phyloP scores from a whole-genome alignment of 2,797 vertebrate genomes.

The Tangara arthus region DNA sequence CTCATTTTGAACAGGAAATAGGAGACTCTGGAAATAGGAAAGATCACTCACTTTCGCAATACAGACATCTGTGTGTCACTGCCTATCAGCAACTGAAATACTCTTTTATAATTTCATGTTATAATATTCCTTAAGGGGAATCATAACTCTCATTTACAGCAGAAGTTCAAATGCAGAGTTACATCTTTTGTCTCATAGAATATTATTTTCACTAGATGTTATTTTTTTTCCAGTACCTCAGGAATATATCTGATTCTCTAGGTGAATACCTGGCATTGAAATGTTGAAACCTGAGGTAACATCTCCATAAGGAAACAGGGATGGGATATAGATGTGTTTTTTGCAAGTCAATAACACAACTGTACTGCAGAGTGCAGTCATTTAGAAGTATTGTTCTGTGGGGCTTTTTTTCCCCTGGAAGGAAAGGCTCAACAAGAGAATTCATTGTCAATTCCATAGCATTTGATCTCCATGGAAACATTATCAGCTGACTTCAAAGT shows the following conservation, averaged over 20 bases:
- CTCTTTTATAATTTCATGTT: background rate
- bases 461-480: conserved; percentile 65
- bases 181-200: background rate
- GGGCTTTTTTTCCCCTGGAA: background rate
- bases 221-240: background rate
- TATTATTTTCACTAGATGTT: background rate
- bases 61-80: background rate
- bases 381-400: background rate
- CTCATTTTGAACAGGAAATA: background rate
- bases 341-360: background rate
- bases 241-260: background rate
- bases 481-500: conserved; percentile 50
- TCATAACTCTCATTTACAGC: background rate
- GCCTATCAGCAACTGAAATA: background rate
- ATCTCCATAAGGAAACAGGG: background rate
- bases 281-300: background rate
- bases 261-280: background rate
- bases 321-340: background rate
- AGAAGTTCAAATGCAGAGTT: background rate
- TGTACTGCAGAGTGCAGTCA: background rate
- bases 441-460: background rate
- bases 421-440: background rate
- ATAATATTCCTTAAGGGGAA: background rate
- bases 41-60: background rate
- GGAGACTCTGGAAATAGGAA: background rate